Conservation (phyloP, 1,140 invertebrate species). For the Pachypeltis micranthus region DNA sequence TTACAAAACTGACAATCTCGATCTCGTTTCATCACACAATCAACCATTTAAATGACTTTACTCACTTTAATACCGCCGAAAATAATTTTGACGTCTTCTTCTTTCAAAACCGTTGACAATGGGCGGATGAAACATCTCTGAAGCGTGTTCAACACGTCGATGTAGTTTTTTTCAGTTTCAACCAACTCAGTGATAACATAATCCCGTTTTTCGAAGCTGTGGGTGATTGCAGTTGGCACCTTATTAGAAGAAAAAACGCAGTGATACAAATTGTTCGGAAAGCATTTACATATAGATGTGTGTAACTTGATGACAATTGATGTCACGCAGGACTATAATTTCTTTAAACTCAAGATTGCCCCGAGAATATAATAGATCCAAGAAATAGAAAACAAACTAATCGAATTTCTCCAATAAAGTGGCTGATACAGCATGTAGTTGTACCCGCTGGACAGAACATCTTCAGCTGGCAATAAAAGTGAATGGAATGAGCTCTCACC, state of each 20-base stretch:
- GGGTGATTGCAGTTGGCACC: conserved; percentile 41
- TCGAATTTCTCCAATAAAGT: too few species aligned
- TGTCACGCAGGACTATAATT: too few species aligned
- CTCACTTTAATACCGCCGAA: conserved; percentile 81
- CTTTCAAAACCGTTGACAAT: conserved; percentile 53
- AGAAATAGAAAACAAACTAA: too few species aligned
- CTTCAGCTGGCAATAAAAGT: too few species aligned
- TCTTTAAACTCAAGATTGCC: too few species aligned
- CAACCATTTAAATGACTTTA: conserved; percentile 7
- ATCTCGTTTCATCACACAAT: background rate
- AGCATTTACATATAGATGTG: background rate
- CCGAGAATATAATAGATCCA: too few species aligned
- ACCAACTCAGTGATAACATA: conserved; percentile 91
- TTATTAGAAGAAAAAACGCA: too few species aligned
- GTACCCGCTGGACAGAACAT: too few species aligned
- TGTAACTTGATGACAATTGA: too few species aligned
- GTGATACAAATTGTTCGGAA: conserved; percentile 21
- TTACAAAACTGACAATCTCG: background rate
- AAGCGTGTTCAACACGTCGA: conserved; percentile 83
- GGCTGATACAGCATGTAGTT: too few species aligned
- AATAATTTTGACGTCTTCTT: conserved; percentile 64
- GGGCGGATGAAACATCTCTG: conserved; percentile 68
- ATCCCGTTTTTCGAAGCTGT: conserved; percentile 67
- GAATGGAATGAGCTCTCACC: too few species aligned
- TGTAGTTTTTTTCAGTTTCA: conserved; percentile 94